These are phyloP conservation scores for Heterodera filipjevi DNA, from an alignment of 2,888 invertebrate species.

Conservation along the genomic window DNA sequence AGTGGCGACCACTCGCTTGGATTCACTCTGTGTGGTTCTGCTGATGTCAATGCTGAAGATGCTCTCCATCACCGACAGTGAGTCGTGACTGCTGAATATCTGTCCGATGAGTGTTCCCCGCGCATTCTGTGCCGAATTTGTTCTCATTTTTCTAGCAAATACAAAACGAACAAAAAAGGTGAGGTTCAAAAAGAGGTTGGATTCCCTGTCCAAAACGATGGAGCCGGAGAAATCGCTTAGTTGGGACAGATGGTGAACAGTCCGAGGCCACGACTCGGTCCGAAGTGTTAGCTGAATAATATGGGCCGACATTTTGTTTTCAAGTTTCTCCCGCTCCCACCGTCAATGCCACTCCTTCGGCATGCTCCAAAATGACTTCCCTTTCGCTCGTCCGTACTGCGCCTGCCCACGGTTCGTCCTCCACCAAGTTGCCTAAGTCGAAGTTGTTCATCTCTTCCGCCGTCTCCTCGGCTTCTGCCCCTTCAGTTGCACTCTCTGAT, in stretches of 20 bases:
- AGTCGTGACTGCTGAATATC: slow-evolving; percentile 40
- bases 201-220: slow-evolving; percentile 51
- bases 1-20: slow-evolving; percentile 42
- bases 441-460: slow-evolving; percentile 36
- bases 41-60: slow-evolving; percentile 25
- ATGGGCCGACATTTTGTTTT: neutral
- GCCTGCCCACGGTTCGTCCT: slow-evolving; percentile 53
- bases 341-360: slow-evolving; percentile 42
- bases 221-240: slow-evolving; percentile 52
- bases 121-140: slow-evolving; percentile 38
- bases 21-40: slow-evolving; percentile 17
- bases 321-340: too few species aligned
- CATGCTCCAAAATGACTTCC: slow-evolving; percentile 41
- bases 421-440: slow-evolving; percentile 45
- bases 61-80: slow-evolving; percentile 29
- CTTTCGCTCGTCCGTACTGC: slow-evolving; percentile 45
- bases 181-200: slow-evolving; percentile 57
- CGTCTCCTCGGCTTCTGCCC: slow-evolving; percentile 33
- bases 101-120: slow-evolving; percentile 51
- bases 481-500: neutral
- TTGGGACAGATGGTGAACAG: slow-evolving; percentile 50
- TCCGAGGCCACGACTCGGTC: slow-evolving; percentile 45
- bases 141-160: neutral
- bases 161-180: slow-evolving; percentile 46
- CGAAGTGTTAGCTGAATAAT: slow-evolving; percentile 44